phyloP scores from a whole-genome alignment of 2,113 vertebrate genomes.

The Colaptes auratus region DNA sequence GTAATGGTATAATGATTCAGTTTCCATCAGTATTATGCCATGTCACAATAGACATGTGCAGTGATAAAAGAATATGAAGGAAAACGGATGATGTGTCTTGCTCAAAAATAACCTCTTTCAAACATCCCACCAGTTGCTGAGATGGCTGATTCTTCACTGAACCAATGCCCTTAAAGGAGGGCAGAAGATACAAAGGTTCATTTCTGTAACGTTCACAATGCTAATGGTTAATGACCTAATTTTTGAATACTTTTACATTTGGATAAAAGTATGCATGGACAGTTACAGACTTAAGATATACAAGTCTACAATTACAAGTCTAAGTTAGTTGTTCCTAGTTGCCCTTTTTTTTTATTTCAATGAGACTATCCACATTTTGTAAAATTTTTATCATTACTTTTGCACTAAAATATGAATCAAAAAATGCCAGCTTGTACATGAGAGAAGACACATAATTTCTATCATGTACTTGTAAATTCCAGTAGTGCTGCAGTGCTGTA shows the following conservation, averaged over 20 bases:
- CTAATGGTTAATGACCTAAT: neutral
- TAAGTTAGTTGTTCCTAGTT: neutral
- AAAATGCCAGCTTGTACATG: neutral
- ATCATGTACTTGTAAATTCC: neutral
- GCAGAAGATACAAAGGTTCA: neutral
- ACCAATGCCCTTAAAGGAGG: neutral
- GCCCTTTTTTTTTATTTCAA: neutral
- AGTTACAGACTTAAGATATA: neutral
- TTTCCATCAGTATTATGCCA: neutral
- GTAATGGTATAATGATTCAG: neutral
- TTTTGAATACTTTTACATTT: neutral
- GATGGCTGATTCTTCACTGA: neutral
- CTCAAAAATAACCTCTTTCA: slow-evolving; percentile 35
- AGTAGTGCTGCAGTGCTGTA: neutral
- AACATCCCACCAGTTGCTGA: neutral
- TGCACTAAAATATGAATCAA: neutral
- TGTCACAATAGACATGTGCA: neutral
- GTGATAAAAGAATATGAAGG: slow-evolving; percentile 5
- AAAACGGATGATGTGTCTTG: neutral
- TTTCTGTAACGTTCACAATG: neutral
- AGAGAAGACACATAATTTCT: neutral
- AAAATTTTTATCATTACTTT: neutral
- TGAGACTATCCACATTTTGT: neutral
- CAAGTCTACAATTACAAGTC: neutral
- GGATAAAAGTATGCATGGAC: neutral